Conservation (phyloP, 2,113 vertebrate genomes). For the Otocyon megalotis region DNA sequence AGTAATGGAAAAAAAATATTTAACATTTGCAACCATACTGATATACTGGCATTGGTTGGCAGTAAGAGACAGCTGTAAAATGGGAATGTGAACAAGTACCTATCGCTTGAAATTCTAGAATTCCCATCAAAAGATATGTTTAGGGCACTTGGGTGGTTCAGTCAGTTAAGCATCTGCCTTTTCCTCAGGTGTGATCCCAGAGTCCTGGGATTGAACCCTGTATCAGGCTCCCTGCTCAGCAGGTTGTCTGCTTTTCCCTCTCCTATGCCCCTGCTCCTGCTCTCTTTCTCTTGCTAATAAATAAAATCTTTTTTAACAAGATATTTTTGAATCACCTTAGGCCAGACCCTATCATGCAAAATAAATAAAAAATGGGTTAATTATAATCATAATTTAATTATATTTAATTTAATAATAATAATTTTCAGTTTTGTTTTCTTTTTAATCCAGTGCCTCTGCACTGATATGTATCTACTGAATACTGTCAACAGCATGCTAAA, state of each 20-base stretch:
- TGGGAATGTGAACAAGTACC: neutral
- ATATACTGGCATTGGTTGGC: neutral
- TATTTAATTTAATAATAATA: neutral
- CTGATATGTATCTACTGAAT: neutral
- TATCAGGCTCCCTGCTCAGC: too few species aligned
- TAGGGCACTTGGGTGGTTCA: too few species aligned
- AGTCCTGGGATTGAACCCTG: too few species aligned
- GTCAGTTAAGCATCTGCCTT: too few species aligned
- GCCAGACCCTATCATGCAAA: neutral
- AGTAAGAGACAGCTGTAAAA: neutral
- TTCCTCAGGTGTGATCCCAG: too few species aligned
- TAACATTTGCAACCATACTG: neutral
- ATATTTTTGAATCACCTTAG: neutral
- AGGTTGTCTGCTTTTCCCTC: too few species aligned
- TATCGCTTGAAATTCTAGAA: neutral
- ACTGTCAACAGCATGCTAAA: neutral
- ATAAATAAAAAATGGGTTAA: neutral
- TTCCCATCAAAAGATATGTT: neutral
- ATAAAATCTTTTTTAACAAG: too few species aligned
- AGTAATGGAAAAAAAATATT: neutral
- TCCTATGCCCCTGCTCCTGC: too few species aligned
- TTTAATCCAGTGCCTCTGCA: neutral
- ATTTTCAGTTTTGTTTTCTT: neutral
- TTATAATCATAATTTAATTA: neutral
- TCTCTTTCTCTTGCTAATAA: too few species aligned